A percentile compares a stretch with the other conserved stretches of the same genome.
These are phyloP conservation scores for Lonchura striata DNA, from an alignment of 2,113 vertebrate genomes.

Conservation along the genomic window DNA sequence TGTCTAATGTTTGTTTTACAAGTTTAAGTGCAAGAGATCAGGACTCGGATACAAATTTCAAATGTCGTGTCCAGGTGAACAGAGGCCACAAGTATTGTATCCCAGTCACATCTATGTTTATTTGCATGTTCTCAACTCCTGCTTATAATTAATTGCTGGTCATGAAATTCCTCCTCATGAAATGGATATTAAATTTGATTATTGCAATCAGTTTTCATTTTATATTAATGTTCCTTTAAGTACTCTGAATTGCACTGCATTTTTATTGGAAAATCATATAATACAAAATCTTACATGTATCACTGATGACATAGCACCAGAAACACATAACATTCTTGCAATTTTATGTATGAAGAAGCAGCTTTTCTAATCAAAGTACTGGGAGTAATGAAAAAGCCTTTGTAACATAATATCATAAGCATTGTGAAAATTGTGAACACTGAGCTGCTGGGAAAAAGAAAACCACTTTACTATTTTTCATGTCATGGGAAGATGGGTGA, in stretches of 20 bases:
- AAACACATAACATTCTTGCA: not conserved
- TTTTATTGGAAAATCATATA: not conserved
- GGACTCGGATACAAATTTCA: not conserved
- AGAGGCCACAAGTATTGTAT: not conserved
- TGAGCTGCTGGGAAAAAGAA: not conserved
- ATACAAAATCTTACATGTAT: not conserved
- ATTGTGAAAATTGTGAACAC: not conserved
- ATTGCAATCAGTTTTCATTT: not conserved
- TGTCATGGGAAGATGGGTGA: not conserved
- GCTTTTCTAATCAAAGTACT: not conserved
- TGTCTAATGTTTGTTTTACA: not conserved
- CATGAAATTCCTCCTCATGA: not conserved
- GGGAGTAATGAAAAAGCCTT: not conserved
- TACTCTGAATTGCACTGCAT: not conserved
- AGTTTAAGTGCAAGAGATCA: not conserved
- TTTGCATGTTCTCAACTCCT: not conserved
- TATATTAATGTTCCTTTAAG: not conserved
- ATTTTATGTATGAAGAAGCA: not conserved
- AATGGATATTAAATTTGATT: not conserved
- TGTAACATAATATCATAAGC: not conserved
- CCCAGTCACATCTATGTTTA: not conserved
- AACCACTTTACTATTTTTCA: not conserved
- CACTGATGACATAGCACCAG: not conserved
- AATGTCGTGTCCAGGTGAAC: not conserved
- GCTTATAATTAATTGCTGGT: not conserved